Base-by-base conservation (phyloP, 1,140 invertebrate species). In the Scaptomyza montana region DNA sequence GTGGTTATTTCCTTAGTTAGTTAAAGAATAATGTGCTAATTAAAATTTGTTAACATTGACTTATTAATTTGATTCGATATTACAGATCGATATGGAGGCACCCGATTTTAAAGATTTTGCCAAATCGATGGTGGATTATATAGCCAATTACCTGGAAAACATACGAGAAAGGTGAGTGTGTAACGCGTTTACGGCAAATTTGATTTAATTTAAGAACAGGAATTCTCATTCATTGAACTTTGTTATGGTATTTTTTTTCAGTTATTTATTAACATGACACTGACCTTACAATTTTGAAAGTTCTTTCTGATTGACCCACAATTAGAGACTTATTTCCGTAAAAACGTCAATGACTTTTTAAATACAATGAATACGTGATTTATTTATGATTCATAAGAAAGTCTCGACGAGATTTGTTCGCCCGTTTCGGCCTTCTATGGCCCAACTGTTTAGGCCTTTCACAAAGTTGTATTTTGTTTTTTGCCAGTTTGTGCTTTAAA, bases 91-190 rank as follows among this genome's bases (percentile, higher is more conserved):
- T 61, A 97, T 97, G 96, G 96, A 97, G 79, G 93, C 95, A 9
- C 94, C 94, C 75, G 94, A 95, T 77, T 97, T 97, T 92, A 95
- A 94, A 87, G 94, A 96, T 64, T 96, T 96, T 91, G 95, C 95
- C 55, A 95, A 95, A 80, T 94, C 95, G 59, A 97, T 97, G 96
- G 93, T 95, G 1, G 95, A 97, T 74, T 97, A 95, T 89, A 96
- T 97, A 53, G 94, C 95, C 3, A 94, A 97, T 77, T 98, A 98
- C 92, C 92, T 97, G 92, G 96, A 96, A 92, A 97, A 96, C 77
- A 96, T 97, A 76, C 93, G 96, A 90, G 96, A 87, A 74, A 82
- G 70, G 96, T 97, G 93, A 93, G 87, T 54, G 69, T 49, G 8
- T 16, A 47, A 25, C 21, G 39, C 5, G 12, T 21, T 56, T 21